phyloP scores from a whole-genome alignment of 1,140 invertebrate genomes.

The Cylas formicarius region DNA sequence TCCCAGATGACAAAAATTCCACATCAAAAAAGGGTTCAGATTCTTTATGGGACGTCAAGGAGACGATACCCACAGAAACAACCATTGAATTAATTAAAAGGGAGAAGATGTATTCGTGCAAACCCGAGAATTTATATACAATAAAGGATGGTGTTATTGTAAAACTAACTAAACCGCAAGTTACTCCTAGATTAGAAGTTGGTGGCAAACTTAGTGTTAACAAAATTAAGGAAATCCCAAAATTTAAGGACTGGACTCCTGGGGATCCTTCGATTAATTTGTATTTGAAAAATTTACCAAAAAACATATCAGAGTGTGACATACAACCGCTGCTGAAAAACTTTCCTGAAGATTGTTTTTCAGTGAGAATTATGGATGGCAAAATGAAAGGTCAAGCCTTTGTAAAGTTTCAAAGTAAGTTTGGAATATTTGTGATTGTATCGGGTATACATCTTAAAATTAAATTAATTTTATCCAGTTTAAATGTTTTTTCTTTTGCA shows the following conservation, averaged over 20 bases:
- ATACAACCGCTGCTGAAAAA: slow-evolving; percentile 42
- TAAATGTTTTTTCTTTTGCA: slow-evolving; percentile 14
- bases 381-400: slow-evolving; percentile 54
- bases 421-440: slow-evolving; percentile 11
- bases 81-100: slow-evolving; percentile 23
- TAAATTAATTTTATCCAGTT: slow-evolving; percentile 3
- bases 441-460: not conserved
- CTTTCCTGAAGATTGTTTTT: slow-evolving; percentile 32
- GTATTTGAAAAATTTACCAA: slow-evolving; percentile 50
- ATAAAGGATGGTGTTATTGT: slow-evolving; percentile 40
- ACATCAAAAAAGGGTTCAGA: not conserved
- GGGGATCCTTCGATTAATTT: slow-evolving; percentile 44
- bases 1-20: not conserved
- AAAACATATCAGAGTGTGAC: slow-evolving; percentile 40
- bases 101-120: slow-evolving; percentile 31
- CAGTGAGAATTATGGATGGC: slow-evolving; percentile 44
- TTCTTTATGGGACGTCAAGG: slow-evolving; percentile 26
- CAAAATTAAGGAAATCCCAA: slow-evolving; percentile 45
- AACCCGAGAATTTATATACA: slow-evolving; percentile 37
- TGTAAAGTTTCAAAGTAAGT: slow-evolving; percentile 46
- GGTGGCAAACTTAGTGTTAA: slow-evolving; percentile 38
- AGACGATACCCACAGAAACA: slow-evolving; percentile 18
- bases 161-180: slow-evolving; percentile 20
- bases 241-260: slow-evolving; percentile 45
- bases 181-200: slow-evolving; percentile 21